These are phyloP conservation scores for Dasyurus viverrinus DNA, from an alignment of 2,113 vertebrate genomes.

Conservation along the genomic window DNA sequence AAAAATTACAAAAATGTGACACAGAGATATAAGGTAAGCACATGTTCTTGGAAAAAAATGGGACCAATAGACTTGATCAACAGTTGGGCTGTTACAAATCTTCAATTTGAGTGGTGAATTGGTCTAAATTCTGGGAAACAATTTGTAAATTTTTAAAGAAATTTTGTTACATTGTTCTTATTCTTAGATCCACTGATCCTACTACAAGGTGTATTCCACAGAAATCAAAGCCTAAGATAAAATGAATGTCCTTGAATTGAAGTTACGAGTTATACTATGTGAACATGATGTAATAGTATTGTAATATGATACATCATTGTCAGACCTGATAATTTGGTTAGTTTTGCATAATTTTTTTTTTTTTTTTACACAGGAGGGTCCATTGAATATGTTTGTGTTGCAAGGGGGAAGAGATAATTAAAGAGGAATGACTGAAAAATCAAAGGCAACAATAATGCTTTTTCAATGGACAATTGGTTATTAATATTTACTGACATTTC, in stretches of 20 bases:
- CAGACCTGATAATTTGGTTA: background rate
- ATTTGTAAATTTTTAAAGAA: background rate
- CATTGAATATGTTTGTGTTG: background rate
- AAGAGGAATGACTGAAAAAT: background rate
- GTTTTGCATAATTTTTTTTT: background rate
- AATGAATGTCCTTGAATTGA: background rate
- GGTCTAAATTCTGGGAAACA: background rate
- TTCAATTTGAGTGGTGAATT: background rate
- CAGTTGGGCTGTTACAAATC: background rate
- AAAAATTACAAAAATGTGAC: too few relatives aligned
- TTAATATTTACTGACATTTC: background rate
- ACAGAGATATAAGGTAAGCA: background rate
- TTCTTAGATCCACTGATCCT: background rate
- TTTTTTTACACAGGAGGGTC: background rate
- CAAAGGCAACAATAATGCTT: background rate
- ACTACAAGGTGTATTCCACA: background rate
- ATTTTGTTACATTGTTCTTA: background rate
- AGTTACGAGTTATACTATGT: background rate
- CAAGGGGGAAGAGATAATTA: background rate
- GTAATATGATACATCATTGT: background rate
- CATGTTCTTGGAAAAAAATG: background rate
- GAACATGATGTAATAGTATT: background rate
- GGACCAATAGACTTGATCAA: background rate
- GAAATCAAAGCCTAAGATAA: background rate
- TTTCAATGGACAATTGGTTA: background rate